phyloP scores from a whole-genome alignment of 2,113 vertebrate species.

The Dissostichus mawsoni region DNA sequence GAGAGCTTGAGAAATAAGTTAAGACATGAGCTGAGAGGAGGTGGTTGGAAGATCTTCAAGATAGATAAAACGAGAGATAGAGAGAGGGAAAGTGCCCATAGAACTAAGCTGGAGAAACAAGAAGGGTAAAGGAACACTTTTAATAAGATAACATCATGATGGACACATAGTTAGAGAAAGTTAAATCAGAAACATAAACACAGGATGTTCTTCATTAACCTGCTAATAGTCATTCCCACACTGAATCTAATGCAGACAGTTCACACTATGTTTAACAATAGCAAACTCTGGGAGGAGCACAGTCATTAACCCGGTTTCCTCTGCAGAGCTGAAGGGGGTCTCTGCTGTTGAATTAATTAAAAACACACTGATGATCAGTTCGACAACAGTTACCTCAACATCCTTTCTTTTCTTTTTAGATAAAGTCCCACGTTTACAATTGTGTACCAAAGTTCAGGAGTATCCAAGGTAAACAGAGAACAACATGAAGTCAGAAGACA shows the following conservation, averaged over 20 bases:
- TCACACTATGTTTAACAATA: slow-evolving; percentile 38
- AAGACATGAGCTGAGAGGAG: neutral
- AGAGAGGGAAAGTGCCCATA: neutral
- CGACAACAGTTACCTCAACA: slow-evolving; percentile 12
- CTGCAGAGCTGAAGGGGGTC: slow-evolving; percentile 9
- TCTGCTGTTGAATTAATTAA: slow-evolving; percentile 13
- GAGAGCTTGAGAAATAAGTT: neutral
- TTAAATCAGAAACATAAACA: slow-evolving; percentile 9
- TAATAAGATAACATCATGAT: neutral
- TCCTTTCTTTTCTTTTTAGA: neutral
- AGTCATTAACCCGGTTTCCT: slow-evolving; percentile 42
- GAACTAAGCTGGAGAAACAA: neutral
- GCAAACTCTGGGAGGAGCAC: slow-evolving; percentile 20
- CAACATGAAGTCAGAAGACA: slow-evolving; percentile 21
- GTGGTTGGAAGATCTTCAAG: neutral
- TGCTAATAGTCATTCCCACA: slow-evolving; percentile 23
- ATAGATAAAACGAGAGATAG: neutral
- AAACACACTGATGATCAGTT: slow-evolving; percentile 11
- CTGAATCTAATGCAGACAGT: neutral
- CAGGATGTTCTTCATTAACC: slow-evolving; percentile 36
- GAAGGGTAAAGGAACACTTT: neutral
- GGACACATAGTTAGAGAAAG: neutral
- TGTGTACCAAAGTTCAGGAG: neutral
- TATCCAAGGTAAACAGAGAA: slow-evolving; percentile 19
- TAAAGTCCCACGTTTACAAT: neutral